Base-by-base conservation (phyloP, 2,888 invertebrate genomes). In the Tipula confusa region DNA sequence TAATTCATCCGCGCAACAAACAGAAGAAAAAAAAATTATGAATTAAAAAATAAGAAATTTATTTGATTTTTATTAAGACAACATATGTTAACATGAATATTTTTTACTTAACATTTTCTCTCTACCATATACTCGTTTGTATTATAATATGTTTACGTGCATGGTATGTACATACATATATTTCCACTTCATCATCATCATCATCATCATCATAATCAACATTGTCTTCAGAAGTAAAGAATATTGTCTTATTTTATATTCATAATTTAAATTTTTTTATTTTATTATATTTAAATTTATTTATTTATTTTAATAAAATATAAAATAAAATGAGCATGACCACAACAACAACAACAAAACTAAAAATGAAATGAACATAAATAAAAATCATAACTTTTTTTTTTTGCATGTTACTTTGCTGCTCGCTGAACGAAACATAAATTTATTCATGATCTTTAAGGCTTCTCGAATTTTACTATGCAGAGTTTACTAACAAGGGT, bases 61-160 rank as follows among this genome's bases (percentile, higher is more conserved):
- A 64, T 64, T 64, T 24, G 64, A 24, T 64, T 64, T 64, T 64
- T 64, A 64, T 64, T 64, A 24, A 64, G 64, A 64, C 64, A 64
- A 64, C 64, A 64, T 64, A 64, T 64, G 64, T 64, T 64, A 64
- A 64, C 64, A 64, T 64, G 64, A 64, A 64, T 64, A 64, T 24
- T 18, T 64, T 64, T 64, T 43, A 43, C 15, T 64, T 64, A 18
- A 18, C 64, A n/a, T 64, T 64, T 18, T 24, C 9, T 24, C 64
- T 43, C 15, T 64, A 11, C 24, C n/a, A 48, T 18, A 18, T 48
- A 48, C 2, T 48, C 0, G 38, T 38, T 11, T 13, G 13, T 38
- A 38, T n/a, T n/a, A n/a, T n/a, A n/a, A n/a, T n/a, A n/a, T 43
- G 15, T 38, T n/a, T n/a, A 38, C 1, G 31, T 31, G 31, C 31